These are phyloP conservation scores for Rhabdomys pumilio DNA, from an alignment of 2,797 vertebrate species.

Conservation along the genomic window DNA sequence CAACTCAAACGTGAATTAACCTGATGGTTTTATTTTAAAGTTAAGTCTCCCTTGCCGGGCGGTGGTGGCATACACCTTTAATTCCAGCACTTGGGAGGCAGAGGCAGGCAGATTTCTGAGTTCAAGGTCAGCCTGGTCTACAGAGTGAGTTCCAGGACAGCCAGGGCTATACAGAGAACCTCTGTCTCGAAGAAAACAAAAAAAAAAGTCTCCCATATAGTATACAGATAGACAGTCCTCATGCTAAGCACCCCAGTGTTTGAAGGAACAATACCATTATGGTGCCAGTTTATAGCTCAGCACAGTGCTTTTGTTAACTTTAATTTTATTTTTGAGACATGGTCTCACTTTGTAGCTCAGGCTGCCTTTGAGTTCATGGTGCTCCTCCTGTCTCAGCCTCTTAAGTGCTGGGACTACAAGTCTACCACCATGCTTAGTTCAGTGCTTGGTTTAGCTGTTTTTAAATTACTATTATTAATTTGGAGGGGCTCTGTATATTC, in stretches of 20 bases:
- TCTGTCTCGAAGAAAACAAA: too few species aligned
- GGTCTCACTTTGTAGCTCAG: not conserved
- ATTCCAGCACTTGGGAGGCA: too few species aligned
- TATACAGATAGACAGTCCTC: not conserved
- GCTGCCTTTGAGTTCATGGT: not conserved
- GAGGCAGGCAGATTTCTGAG: too few species aligned
- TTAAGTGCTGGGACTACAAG: not conserved
- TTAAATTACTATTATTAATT: not conserved
- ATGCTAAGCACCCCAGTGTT: constrained; percentile 50
- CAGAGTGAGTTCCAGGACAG: too few species aligned
- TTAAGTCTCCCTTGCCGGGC: not conserved
- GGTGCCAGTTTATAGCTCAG: constrained; percentile 42
- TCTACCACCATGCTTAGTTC: not conserved
- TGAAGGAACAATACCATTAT: constrained; percentile 53
- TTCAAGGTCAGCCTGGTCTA: too few species aligned
- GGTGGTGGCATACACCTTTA: too few species aligned
- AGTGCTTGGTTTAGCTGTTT: not conserved
- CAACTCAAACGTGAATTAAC: constrained; percentile 55
- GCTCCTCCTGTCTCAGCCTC: not conserved
- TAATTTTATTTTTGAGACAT: not conserved
- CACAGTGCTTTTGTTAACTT: not conserved
- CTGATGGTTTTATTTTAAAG: constrained; percentile 50
- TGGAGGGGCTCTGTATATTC: not conserved
- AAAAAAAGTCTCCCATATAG: constrained; percentile 23
- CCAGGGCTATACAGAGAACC: too few species aligned